Base-by-base conservation (phyloP, 1,140 invertebrate species). In the Cyclina sinensis region DNA sequence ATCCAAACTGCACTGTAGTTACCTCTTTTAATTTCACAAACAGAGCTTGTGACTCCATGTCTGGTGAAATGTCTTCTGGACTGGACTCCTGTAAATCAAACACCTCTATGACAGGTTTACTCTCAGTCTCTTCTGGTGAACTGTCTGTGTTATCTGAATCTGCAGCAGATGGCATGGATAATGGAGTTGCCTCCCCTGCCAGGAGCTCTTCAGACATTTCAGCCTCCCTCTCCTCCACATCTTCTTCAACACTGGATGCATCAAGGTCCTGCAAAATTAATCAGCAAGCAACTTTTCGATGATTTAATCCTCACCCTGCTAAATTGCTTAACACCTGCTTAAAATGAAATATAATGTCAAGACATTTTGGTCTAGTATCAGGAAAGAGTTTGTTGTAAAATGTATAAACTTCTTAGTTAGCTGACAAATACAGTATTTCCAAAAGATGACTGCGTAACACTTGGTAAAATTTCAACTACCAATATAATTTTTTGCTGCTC, bases 21-120 rank as follows among this genome's bases (percentile, higher is more conserved):
- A 98, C 98, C 97, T 98, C 97, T 95, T 97, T 97, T 90, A 97
- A 95, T 89, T 97, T 97, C 92, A 94, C 83, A 86, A 94, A 94
- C 54, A 94, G 79, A 11, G 92, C 92, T 85, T 94, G 92, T 30
- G 92, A 87, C 62, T 93, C 92, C 92, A 94, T 92, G 65, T 94
- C 93, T 1, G 93, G 93, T 0, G 92, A 91, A 5, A 91, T 89
- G 48, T 90, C 90, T 24, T 93, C 93, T 18, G 91, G 92, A 65
- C 92, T 92, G 43, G 91, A 92, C 57, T 92, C 92, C 21, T 83
- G 85, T 5, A 93, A 86, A 21, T 93, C 92, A 73, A 92, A 92
- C 18, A 92, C 90, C 54, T 92, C 92, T 30, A 92, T 89, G 21
- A 83, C 51, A 37, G 91, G 86, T 48, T 90, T 91, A 46, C 62